Evolutionary conservation across 2,113 vertebrate genomes (phyloP).

Genomic region (Cheirogaleus medius): DNA sequence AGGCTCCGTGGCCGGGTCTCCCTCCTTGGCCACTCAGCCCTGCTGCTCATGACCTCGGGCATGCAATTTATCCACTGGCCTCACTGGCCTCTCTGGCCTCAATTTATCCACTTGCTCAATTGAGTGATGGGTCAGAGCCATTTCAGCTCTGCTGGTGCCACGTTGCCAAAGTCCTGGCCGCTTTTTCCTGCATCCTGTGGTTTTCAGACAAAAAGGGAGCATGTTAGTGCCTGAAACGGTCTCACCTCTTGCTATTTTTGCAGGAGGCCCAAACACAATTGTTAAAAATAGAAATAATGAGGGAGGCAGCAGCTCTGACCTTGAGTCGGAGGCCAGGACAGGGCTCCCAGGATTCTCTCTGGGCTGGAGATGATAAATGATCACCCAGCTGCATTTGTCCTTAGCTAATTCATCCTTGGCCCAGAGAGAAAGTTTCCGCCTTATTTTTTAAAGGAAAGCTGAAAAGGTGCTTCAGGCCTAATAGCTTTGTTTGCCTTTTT

Average conservation of each 20-base stretch:
- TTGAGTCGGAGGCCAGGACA: conserved; percentile 67
- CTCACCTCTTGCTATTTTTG: conserved; percentile 78
- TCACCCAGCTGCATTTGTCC: conserved; percentile 36
- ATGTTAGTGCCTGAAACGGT: conserved; percentile 1
- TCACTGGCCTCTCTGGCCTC: too few species aligned
- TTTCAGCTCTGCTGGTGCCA: not conserved
- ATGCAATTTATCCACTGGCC: not conserved
- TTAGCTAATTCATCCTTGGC: conserved; percentile 64
- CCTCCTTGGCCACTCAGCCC: not conserved
- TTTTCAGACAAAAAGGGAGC: conserved; percentile 58
- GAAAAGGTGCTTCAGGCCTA: not conserved
- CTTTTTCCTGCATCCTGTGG: not conserved
- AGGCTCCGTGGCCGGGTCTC: not conserved
- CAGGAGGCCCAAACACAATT: conserved; percentile 44
- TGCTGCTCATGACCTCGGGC: not conserved
- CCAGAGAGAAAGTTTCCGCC: conserved; percentile 29
- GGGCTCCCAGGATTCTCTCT: conserved; percentile 46
- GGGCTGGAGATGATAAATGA: conserved; percentile 62
- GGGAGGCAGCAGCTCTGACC: conserved; percentile 66
- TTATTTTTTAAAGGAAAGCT: not conserved
- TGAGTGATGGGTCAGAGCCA: accelerated
- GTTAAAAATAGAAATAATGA: conserved; percentile 81
- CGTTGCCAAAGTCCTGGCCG: not conserved
- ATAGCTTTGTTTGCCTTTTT: not conserved
- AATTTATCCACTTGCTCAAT: not conserved